Base-by-base conservation (phyloP, 2,797 vertebrate genomes). In the Ceryle rudis region DNA sequence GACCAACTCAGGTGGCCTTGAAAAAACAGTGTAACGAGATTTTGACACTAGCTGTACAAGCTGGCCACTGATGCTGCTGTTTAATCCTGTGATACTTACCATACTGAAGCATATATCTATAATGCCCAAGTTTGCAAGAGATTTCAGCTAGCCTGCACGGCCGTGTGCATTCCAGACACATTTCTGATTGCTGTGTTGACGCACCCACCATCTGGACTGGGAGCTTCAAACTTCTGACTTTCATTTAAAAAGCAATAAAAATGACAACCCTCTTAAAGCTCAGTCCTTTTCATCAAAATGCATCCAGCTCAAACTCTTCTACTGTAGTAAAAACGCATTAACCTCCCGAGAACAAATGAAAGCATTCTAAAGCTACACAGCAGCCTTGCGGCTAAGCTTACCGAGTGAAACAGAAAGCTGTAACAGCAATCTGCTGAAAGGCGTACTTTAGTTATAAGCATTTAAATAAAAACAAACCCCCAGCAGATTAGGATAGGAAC, bases 391-490 rank as follows among this genome's bases (percentile, higher is more conserved):
- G 90, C 81, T 95, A 89, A 95, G 71, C 33, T 89, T 87, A 54
- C 52, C 0, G 12, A 89, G 41, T 42, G 35, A 88, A 93, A 71
- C 39, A 94, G 80, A 90, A 82, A 91, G 70, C 60, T 85, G 47
- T 73, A 90, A 90, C 0, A 85, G 82, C 82, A 96, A 94, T 64
- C 66, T 91, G 81, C 81, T 93, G 86, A 80, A 94, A 92, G 57
- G 79, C 25, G 37, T 84, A 37, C 46, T 95, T 83, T 51, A 86
- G 49, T 81, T 74, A 42, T 1, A 87, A 81, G 41, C 71, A 93
- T 81, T 96, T 81, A 86, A 93, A 87, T 64, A 91, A 94, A 95
- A 96, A 89, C 64, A 93, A 84, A 26, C 7, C 41, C 52, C 26
- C 26, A 81, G 60, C 44, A 95, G 78, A 93, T 28, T 80, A 88